Base-by-base conservation (phyloP, 2,113 vertebrate genomes). In the Dendrocopos noguchii region DNA sequence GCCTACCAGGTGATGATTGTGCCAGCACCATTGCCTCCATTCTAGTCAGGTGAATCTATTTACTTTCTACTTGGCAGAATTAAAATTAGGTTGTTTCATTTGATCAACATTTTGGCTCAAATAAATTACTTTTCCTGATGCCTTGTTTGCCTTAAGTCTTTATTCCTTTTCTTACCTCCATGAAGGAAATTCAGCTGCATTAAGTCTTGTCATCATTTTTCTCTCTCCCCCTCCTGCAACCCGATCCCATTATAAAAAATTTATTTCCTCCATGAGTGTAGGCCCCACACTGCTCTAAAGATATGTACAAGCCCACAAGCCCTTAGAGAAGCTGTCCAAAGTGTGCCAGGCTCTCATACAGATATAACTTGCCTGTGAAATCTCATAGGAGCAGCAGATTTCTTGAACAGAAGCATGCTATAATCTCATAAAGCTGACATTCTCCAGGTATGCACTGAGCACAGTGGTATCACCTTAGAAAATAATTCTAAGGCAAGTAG, bases 201-300 rank as follows among this genome's bases (percentile, higher is more conserved):
- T 71, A 47, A 91, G 60, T 31, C 7, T 20, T 18, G 12, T 71
- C 10, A 31, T 52, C 4, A 4, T 36, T 66, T 16, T 66, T 16
- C 18, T 81, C 34, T 33, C 2, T 12, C 17, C 3, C 15, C 4
- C 0, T 1, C n/a, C n/a, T n/a, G n/a, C n/a, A n/a, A n/a, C n/a
- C n/a, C n/a, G n/a, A 3, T 1, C 2, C 2, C 29, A 27, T 33
- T 29, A 33, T 52, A 70, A 19, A 47, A 47, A 47, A 42, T 68
- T 66, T 9, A 50, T 31, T 80, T 22, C 4, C 7, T 66, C 5
- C 28, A 22, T 60, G 28, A 60, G 10, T 63, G 27, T 60, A 33
- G 68, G 4, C 0, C 1, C 14, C 31, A 39, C 3, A 3, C 11
- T 67, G 7, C 52, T 28, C 25, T 65, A 12, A 80, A 78, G 44